These are phyloP conservation scores for Zaprionus ornatus DNA, from an alignment of 1,140 invertebrate species.

Conservation along the genomic window DNA sequence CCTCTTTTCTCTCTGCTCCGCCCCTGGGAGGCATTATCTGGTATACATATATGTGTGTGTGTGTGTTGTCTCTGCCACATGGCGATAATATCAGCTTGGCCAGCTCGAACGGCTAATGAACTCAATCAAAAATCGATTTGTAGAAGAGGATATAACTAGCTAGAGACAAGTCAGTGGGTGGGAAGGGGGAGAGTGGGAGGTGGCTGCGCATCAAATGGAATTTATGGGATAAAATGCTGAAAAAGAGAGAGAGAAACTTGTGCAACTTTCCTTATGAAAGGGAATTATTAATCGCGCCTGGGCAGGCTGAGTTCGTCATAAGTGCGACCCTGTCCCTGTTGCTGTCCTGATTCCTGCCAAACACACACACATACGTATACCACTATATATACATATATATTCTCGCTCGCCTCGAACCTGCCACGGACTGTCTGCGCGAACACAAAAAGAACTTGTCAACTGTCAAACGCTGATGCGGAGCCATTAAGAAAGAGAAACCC, in stretches of 20 bases:
- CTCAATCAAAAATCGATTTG: conserved; percentile 84
- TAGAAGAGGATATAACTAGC: conserved; percentile 46
- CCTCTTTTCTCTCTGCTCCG: background rate
- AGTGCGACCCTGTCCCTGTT: conserved; percentile 51
- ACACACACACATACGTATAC: background rate
- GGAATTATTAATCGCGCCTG: conserved; percentile 70
- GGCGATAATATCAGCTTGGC: conserved; percentile 62
- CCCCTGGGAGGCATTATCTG: conserved; percentile 72
- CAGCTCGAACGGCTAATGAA: conserved; percentile 71
- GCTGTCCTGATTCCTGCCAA: background rate
- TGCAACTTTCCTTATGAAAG: conserved; percentile 56
- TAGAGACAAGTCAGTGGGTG: background rate
- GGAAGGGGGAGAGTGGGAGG: background rate
- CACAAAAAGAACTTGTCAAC: conserved; percentile 77
- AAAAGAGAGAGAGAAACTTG: conserved; percentile 53
- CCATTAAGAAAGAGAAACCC: conserved; percentile 75
- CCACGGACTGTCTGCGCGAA: conserved; percentile 26
- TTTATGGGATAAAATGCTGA: conserved; percentile 38
- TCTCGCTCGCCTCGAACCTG: background rate
- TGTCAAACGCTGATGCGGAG: conserved; percentile 75
- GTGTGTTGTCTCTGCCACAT: conserved; percentile 25
- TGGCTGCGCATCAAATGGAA: conserved; percentile 73
- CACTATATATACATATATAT: conserved; percentile 3
- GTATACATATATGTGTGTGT: conserved; percentile 23
- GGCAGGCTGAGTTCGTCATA: conserved; percentile 44